phyloP scores from a whole-genome alignment of 2,113 vertebrate species.

The Channa argus region DNA sequence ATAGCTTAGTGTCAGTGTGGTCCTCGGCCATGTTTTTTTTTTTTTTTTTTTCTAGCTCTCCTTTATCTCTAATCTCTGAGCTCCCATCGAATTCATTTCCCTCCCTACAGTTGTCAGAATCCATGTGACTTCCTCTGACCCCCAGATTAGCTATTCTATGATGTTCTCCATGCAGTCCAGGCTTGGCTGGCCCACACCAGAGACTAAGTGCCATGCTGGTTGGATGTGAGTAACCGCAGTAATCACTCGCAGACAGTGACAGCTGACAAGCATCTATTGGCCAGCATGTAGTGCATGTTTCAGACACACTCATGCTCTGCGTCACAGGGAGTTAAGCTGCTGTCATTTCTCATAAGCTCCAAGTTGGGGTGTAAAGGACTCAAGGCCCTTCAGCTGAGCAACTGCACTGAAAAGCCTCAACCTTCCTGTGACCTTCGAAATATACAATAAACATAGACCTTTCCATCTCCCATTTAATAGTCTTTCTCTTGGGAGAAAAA shows the following conservation, averaged over 20 bases:
- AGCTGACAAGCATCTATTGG: slow-evolving; percentile 73
- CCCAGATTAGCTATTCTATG: slow-evolving; percentile 44
- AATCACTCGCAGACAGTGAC: slow-evolving; percentile 69
- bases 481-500: slow-evolving; percentile 35
- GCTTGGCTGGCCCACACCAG: slow-evolving; percentile 43
- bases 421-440: slow-evolving; percentile 54
- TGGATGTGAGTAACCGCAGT: slow-evolving; percentile 53
- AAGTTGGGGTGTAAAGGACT: slow-evolving; percentile 55
- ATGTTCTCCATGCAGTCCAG: slow-evolving; percentile 37
- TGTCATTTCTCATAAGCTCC: slow-evolving; percentile 68
- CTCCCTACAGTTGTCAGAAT: slow-evolving; percentile 46
- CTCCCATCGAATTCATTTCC: slow-evolving; percentile 44
- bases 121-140: slow-evolving; percentile 27
- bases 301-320: slow-evolving; percentile 63
- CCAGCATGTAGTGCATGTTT: slow-evolving; percentile 39
- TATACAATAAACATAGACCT: slow-evolving; percentile 52
- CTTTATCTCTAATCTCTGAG: slow-evolving; percentile 30
- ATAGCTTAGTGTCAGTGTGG: not conserved
- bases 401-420: slow-evolving; percentile 49
- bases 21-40: not conserved
- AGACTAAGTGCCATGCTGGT: slow-evolving; percentile 45
- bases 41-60: not conserved
- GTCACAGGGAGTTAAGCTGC: slow-evolving; percentile 59
- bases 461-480: slow-evolving; percentile 55
- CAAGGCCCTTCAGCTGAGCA: slow-evolving; percentile 44